These are phyloP conservation scores for Adoxophyes honmai DNA, from an alignment of 1,140 invertebrate genomes.

Conservation along the genomic window DNA sequence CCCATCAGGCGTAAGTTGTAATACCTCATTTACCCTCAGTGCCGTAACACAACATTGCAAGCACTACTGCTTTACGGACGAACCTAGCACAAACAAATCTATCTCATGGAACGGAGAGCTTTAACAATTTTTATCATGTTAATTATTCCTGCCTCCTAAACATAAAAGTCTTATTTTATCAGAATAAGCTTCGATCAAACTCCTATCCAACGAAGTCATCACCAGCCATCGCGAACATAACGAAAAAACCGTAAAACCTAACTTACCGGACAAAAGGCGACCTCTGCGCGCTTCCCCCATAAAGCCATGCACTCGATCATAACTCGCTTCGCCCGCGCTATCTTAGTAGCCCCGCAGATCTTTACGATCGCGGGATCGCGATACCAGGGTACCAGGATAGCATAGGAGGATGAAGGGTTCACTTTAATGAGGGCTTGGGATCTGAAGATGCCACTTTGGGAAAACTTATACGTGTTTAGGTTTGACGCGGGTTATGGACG, in stretches of 20 bases:
- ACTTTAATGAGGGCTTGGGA: slow-evolving; percentile 7
- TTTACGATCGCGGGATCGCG: slow-evolving; percentile 8
- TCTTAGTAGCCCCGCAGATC: slow-evolving; percentile 6
- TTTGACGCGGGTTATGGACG: slow-evolving; percentile 4
- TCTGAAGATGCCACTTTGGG: background rate
- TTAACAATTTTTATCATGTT: no score
- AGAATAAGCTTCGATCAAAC: no score
- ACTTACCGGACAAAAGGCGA: slow-evolving; percentile 9
- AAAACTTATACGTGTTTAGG: background rate
- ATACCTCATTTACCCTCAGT: no score
- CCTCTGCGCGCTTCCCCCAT: background rate
- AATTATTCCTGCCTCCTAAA: no score
- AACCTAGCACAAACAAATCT: no score
- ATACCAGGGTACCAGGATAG: background rate
- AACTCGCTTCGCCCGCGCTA: slow-evolving; percentile 5
- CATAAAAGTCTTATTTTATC: no score
- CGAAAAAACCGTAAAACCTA: background rate
- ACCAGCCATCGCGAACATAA: background rate
- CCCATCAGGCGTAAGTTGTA: no score
- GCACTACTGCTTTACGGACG: no score
- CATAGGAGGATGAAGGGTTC: background rate
- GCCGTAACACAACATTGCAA: no score
- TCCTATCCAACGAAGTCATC: background rate
- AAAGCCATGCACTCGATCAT: slow-evolving; percentile 12
- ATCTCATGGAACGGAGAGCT: no score